phyloP scores from a whole-genome alignment of 2,797 vertebrate species.

The Notoglanidium macrostoma region DNA sequence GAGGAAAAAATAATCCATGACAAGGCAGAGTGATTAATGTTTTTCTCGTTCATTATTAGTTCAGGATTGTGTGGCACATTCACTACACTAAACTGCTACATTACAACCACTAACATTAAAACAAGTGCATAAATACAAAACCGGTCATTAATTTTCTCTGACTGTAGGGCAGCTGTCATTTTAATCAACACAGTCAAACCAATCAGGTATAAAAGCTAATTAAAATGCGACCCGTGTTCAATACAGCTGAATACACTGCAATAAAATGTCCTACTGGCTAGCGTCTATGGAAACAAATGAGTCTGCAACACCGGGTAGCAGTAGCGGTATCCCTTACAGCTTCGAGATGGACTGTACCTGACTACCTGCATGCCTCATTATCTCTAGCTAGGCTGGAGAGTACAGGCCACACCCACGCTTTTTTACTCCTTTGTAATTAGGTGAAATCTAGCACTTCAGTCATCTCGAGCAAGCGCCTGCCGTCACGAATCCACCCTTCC shows the following conservation, averaged over 20 bases:
- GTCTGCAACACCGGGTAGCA: background rate
- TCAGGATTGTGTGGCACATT: background rate
- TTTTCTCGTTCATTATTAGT: background rate
- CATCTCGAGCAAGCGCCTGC: slow-evolving; percentile 18
- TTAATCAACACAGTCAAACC: background rate
- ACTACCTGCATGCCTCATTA: background rate
- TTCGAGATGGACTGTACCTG: background rate
- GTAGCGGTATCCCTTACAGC: slow-evolving; percentile 4
- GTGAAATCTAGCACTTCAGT: slow-evolving; percentile 42
- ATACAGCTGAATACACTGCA: background rate
- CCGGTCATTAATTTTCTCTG: too few relatives aligned
- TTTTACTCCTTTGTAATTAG: slow-evolving; percentile 21
- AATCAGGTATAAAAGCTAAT: background rate
- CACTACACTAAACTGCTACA: background rate
- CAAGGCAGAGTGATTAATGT: background rate
- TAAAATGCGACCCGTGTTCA: background rate
- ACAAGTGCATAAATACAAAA: background rate
- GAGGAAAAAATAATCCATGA: background rate
- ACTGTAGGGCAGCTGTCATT: background rate
- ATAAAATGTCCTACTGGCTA: background rate
- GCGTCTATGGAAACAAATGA: background rate
- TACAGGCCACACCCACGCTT: slow-evolving; percentile 23
- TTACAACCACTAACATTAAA: background rate
- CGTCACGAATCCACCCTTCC: slow-evolving; percentile 21
- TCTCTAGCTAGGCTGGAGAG: background rate